Conservation (phyloP, 2,888 invertebrate genomes). For the Meloe dianella region DNA sequence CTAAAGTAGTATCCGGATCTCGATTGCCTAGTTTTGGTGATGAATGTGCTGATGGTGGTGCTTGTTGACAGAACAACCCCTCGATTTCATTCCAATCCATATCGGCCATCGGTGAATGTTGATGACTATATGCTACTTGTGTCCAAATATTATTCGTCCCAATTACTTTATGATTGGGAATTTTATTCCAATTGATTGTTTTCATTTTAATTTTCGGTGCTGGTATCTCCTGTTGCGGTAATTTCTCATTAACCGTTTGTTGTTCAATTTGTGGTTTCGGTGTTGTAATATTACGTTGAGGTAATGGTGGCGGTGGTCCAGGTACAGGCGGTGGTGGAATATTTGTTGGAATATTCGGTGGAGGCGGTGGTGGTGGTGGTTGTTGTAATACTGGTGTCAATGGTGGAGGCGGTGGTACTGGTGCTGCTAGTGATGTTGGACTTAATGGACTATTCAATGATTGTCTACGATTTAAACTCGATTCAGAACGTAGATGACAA, state of each 20-base stretch:
- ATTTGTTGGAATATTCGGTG: conserved; percentile 45
- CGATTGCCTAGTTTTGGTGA: conserved; percentile 63
- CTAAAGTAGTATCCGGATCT: conserved; percentile 56
- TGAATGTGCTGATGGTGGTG: conserved; percentile 63
- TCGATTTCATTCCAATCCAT: conserved; percentile 95
- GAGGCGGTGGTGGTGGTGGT: conserved; percentile 59
- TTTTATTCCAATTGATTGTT: conserved; percentile 97
- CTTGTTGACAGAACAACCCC: conserved; percentile 91
- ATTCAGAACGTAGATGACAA: conserved; percentile 66
- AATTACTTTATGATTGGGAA: conserved; percentile 88
- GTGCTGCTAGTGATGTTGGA: conserved; percentile 46
- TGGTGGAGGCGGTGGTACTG: conserved; percentile 53
- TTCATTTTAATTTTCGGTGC: conserved; percentile 97
- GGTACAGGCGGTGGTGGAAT: conserved; percentile 54
- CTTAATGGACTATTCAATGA: conserved; percentile 57
- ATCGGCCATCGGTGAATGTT: conserved; percentile 81
- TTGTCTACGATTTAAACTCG: conserved; percentile 69
- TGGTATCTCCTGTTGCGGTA: conserved; percentile 92
- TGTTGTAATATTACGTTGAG: conserved; percentile 28
- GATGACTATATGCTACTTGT: conserved; percentile 82
- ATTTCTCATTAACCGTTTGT: conserved; percentile 62
- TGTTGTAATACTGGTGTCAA: conserved; percentile 49
- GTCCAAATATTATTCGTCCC: conserved; percentile 95
- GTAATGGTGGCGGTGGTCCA: conserved; percentile 54
- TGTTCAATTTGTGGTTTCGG: conserved; percentile 47